Conservation (phyloP, 2,888 invertebrate genomes). For the Drosophila lacicola region DNA sequence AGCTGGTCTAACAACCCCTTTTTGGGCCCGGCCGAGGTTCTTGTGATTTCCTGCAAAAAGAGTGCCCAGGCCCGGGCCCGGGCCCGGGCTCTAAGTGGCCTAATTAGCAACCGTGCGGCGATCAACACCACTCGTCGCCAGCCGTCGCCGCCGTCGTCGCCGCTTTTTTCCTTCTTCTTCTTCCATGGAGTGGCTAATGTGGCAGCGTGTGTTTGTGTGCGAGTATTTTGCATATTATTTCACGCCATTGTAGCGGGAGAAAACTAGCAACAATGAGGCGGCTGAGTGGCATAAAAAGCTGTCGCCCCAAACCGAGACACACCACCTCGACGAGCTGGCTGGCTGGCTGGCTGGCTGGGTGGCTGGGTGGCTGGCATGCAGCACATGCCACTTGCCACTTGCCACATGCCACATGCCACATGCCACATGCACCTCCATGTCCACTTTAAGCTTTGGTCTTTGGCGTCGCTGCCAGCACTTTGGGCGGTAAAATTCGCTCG, state of each 20-base stretch:
- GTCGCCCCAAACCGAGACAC: conserved; percentile 58
- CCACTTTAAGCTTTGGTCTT: conserved; percentile 58
- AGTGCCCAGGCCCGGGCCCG: conserved; percentile 55
- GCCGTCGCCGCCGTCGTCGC: conserved; percentile 31
- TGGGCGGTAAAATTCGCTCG: conserved; percentile 77
- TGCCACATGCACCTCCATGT: conserved; percentile 51
- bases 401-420: conserved; percentile 40
- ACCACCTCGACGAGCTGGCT: conserved; percentile 15
- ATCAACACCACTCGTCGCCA: conserved; percentile 79
- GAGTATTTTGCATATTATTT: conserved; percentile 83
- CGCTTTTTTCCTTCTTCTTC: conserved; percentile 4
- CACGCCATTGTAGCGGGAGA: conserved; percentile 76
- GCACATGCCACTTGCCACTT: conserved; percentile 12
- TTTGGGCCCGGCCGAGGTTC: conserved; percentile 34
- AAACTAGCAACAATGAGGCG: conserved; percentile 61
- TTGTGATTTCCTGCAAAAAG: conserved; percentile 75
- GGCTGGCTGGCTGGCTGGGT: background rate
- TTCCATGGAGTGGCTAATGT: conserved; percentile 44
- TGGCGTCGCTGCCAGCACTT: conserved; percentile 76
- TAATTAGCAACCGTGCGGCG: conserved; percentile 82
- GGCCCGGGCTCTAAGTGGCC: conserved; percentile 73
- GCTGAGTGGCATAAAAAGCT: conserved; percentile 75
- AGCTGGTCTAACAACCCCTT: conserved; percentile 46
- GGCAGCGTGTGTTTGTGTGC: conserved; percentile 41
- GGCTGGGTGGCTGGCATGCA: conserved; percentile 15